Conservation (phyloP, 2,113 vertebrate species). For the Chaetodon auriga region DNA sequence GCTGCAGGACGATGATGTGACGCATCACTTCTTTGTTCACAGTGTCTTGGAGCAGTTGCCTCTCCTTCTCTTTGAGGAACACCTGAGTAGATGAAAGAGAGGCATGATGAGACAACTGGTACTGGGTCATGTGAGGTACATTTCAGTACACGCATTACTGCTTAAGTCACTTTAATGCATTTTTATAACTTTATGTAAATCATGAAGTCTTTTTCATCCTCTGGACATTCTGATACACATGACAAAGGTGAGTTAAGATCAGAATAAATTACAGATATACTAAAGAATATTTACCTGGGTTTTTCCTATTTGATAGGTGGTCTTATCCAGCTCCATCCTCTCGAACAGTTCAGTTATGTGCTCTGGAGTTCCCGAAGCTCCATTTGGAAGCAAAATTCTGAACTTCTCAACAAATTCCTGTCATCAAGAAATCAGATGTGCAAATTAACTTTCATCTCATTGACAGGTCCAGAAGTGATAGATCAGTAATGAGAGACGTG, state of each 20-base stretch:
- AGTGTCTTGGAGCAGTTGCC: conserved; percentile 89
- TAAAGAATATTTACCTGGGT: conserved; percentile 87
- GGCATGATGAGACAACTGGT: not conserved
- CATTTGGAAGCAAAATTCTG: conserved; percentile 90
- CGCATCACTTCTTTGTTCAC: conserved; percentile 89
- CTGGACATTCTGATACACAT: not conserved
- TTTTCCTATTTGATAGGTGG: conserved; percentile 92
- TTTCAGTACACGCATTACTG: conserved; percentile 1
- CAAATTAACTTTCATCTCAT: not conserved
- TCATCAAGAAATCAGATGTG: conserved; percentile 1
- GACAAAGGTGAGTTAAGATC: not conserved
- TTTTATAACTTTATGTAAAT: conserved; percentile 14
- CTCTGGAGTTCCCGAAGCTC: conserved; percentile 81
- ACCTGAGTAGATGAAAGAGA: conserved; percentile 83
- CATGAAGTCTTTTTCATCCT: not conserved
- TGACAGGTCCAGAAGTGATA: not conserved
- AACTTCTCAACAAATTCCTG: conserved; percentile 92
- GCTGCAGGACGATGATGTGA: conserved; percentile 91
- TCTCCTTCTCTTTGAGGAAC: conserved; percentile 91
- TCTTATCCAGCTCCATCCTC: conserved; percentile 84
- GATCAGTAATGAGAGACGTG: too few relatives aligned
- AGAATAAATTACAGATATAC: not conserved
- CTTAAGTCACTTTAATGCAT: not conserved
- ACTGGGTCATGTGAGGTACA: not conserved
- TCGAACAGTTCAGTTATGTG: conserved; percentile 88